Percentiles rank a stretch among this genome's conserved stretches.
Evolutionary conservation across 2,113 vertebrate species (phyloP).

Genomic region (Felis catus): F.catus_Fca126_mat1.0 CM031413.1:58975501-58976000

Average conservation of each 20-base stretch:
- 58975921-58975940: neutral
- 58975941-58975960: neutral
- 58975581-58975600: neutral
- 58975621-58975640: neutral
- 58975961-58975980: too few species aligned
- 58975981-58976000: too few species aligned
- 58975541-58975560: neutral
- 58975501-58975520: neutral
- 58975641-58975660: rapidly evolving
- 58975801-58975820: neutral
- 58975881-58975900: neutral
- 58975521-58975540: neutral
- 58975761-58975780: too few species aligned
- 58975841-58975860: neutral
- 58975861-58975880: neutral
- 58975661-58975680: too few species aligned
- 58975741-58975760: neutral
- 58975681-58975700: too few species aligned
- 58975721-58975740: neutral
- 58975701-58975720: neutral
- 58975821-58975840: too few species aligned
- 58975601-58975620: neutral
- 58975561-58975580: neutral
- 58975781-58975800: too few species aligned
- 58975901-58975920: neutral